Conservation (phyloP, 2,888 invertebrate species). For the Polia nebulosa region DNA sequence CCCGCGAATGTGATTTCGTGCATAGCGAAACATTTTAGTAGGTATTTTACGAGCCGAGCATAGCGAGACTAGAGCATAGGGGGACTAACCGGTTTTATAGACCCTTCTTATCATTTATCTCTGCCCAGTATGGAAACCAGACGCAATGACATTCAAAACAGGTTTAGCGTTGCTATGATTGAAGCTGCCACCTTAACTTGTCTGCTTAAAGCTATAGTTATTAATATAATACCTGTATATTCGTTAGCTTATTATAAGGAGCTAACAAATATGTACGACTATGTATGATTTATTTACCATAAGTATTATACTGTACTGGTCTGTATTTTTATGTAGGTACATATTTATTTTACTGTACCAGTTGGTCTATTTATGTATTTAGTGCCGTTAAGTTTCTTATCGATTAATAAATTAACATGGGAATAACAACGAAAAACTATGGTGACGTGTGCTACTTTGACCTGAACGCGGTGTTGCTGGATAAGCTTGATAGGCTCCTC, state of each 20-base stretch:
- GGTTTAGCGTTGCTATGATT: constrained; percentile 3
- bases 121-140: constrained; percentile 30
- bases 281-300: background rate
- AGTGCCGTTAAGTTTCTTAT: too few species aligned
- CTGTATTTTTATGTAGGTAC: background rate
- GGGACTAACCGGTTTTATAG: background rate
- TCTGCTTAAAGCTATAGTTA: background rate
- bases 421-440: too few species aligned
- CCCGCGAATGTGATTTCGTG: too few species aligned
- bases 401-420: background rate
- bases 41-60: too few species aligned
- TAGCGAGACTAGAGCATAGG: too few species aligned
- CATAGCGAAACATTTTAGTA: too few species aligned
- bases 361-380: too few species aligned
- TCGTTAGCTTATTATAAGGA: background rate
- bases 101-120: constrained; percentile 11
- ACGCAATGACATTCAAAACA: constrained; percentile 25
- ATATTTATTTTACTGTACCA: too few species aligned
- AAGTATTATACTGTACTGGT: background rate
- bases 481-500: too few species aligned
- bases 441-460: too few species aligned
- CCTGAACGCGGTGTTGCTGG: too few species aligned
- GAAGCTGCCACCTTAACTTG: constrained; percentile 1
- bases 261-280: too few species aligned
- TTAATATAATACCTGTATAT: background rate